These are phyloP conservation scores for Lamprologus ornatipinnis DNA, from an alignment of 2,113 vertebrate genomes.

Conservation along the genomic window DNA sequence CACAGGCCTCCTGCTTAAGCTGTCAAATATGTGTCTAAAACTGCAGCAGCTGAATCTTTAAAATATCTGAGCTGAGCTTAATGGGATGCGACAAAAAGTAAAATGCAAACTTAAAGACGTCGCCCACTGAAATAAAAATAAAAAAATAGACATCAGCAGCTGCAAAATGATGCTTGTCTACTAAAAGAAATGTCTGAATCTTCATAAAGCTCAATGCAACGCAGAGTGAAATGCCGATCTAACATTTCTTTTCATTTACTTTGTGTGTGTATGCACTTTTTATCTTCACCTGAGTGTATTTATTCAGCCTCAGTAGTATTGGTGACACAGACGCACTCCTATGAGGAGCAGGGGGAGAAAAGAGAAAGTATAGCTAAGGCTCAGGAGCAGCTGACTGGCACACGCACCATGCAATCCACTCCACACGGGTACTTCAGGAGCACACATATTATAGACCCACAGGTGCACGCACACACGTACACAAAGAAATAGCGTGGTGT, in stretches of 20 bases:
- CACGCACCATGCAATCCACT: slow-evolving; percentile 4
- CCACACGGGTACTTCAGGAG: neutral
- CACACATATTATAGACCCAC: neutral
- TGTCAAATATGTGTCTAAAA: neutral
- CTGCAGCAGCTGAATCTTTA: neutral
- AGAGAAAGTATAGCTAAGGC: neutral
- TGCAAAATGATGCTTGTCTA: neutral
- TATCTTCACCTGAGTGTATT: neutral
- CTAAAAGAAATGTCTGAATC: neutral
- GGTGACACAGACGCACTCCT: neutral
- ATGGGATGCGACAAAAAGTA: neutral
- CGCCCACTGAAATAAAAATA: neutral
- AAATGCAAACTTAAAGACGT: neutral
- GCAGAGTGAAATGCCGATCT: neutral
- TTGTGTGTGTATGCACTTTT: neutral
- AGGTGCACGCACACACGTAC: neutral
- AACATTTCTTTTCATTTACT: neutral
- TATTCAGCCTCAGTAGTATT: neutral
- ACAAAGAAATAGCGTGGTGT: neutral
- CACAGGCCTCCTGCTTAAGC: neutral
- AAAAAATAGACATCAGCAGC: neutral
- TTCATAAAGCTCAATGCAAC: neutral
- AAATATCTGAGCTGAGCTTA: neutral
- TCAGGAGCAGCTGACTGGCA: slow-evolving; percentile 41
- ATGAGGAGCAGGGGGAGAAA: neutral